phyloP scores from a whole-genome alignment of 2,888 invertebrate species.

The Coleophora flavipennella region DNA sequence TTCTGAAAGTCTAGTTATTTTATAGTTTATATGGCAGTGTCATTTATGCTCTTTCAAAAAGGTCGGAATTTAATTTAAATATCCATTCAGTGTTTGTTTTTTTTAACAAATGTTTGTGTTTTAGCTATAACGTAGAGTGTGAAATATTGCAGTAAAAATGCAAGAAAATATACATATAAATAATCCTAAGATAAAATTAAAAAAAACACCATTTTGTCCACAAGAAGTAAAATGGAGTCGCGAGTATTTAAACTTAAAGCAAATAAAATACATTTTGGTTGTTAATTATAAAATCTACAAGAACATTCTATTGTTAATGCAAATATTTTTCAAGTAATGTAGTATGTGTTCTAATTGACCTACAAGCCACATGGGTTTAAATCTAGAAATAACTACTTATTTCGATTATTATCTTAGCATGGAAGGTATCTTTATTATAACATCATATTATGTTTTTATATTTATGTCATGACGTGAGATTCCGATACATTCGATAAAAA shows the following conservation, averaged over 20 bases:
- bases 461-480: not conserved
- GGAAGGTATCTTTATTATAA: conserved; percentile 44
- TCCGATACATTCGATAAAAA: conserved; percentile 4
- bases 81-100: no score
- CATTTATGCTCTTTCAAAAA: no score
- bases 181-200: no score
- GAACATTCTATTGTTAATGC: conserved; percentile 1
- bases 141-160: no score
- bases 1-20: no score
- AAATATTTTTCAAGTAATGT: conserved; percentile 2
- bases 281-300: conserved; percentile 1
- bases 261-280: conserved; percentile 2
- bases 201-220: no score
- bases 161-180: no score
- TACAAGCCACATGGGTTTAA: conserved; percentile 55
- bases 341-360: conserved; percentile 52
- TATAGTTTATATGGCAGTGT: no score
- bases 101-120: no score
- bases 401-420: conserved; percentile 47
- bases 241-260: conserved; percentile 1
- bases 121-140: no score
- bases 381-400: conserved; percentile 14
- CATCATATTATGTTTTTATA: conserved; percentile 2
- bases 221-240: not conserved
- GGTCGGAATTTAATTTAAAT: no score